phyloP scores from a whole-genome alignment of 2,888 invertebrate genomes.

The Brachyptera risi region DNA sequence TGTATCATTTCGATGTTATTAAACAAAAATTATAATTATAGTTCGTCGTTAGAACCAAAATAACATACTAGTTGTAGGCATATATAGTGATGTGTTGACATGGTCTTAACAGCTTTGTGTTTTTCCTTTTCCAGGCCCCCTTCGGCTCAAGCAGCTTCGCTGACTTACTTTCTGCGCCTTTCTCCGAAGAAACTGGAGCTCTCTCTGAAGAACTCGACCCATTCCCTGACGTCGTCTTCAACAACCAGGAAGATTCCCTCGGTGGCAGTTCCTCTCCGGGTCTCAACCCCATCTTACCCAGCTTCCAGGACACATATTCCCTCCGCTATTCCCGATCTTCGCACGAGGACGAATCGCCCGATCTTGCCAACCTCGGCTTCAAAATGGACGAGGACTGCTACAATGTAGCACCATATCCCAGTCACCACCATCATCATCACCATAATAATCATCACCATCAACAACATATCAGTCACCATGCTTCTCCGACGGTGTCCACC shows the following conservation, averaged over 20 bases:
- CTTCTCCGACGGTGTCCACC: constrained; percentile 42
- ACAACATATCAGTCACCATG: constrained; percentile 46
- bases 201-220: constrained; percentile 70
- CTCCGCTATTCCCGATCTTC: constrained; percentile 48
- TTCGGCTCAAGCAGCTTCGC: constrained; percentile 74
- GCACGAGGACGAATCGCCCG: constrained; percentile 21
- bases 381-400: constrained; percentile 87
- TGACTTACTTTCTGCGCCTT: constrained; percentile 70
- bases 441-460: constrained; percentile 32
- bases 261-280: constrained; percentile 38
- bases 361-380: constrained; percentile 51
- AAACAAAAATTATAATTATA: too few relatives aligned
- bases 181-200: constrained; percentile 66
- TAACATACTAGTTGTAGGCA: too few relatives aligned
- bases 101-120: background rate
- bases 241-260: constrained; percentile 39
- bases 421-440: constrained; percentile 34
- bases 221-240: constrained; percentile 61
- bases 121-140: constrained; percentile 58
- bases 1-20: too few relatives aligned
- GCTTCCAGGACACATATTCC: constrained; percentile 86
- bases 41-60: too few relatives aligned
- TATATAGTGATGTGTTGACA: too few relatives aligned
- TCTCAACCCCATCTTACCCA: constrained; percentile 65
- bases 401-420: constrained; percentile 48